Evolutionary conservation across 2,888 invertebrate species (phyloP), one percentile per base, ranked within the genome.

Genomic region (Syritta pipiens): DNA sequence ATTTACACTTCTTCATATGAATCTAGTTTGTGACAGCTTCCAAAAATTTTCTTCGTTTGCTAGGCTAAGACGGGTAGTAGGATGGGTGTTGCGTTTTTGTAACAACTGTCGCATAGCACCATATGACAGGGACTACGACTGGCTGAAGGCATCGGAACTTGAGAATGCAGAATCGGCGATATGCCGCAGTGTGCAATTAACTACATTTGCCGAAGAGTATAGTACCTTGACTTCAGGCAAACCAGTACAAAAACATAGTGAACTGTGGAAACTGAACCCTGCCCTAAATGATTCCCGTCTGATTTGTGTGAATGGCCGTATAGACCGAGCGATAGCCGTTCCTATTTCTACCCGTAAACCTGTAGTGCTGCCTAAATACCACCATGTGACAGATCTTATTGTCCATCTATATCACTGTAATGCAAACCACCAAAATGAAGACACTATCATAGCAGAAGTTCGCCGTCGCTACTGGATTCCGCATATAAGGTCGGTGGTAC

Each of bases 141-240:
- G 40, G 40, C 40, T 40, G 17, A 40, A 40, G 7, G 40, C 40
- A 9, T 40, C 40, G 2, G 40, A 17, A 6, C 14, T 40, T 9
- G 17, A 62, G 20, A 37, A 35, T 1, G 57, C 69, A 5, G 51
- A 65, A 26, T 3, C n/a, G 35, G 46, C 42, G 3, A 42, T 65
- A 17, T 37, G 26, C 28, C 53, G 59, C 3, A 12, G 42, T 4
- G 55, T 55, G n/a, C 67, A 79, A 35, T 53, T 42, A 48, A 19
- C 53, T 37, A 28, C 24, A 9, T 81, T 42, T 22, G 20, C 57
- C 1, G 51, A 53, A n/a, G 74, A 81, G 5, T 67, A 68, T 9
- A 26, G 35, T n/a, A n/a, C 28, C 1, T 32, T 49, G 49, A 6
- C 0, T n/a, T 1, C 3, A 3, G 12, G 2, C 2, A 10, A 12